A percentile compares a stretch with the other conserved stretches of the same genome.
phyloP scores from a whole-genome alignment of 2,888 invertebrate genomes.

The Oeneis ivallda region DNA sequence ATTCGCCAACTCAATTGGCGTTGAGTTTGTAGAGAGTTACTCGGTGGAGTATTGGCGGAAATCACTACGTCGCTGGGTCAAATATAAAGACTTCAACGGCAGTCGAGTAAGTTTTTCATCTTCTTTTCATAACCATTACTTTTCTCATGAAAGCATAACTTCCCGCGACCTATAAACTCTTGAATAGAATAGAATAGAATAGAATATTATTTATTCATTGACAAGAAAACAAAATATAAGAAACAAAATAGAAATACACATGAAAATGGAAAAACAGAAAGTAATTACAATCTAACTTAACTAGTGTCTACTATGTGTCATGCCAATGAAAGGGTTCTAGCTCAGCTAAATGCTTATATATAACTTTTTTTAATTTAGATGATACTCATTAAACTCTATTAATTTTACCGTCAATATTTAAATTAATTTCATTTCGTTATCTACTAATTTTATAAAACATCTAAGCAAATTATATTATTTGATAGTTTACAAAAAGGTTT shows the following conservation, averaged over 20 bases:
- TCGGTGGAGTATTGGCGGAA: constrained; percentile 90
- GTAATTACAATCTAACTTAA: no score
- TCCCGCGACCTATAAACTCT: background rate
- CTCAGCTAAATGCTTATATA: no score
- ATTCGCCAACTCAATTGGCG: constrained; percentile 94
- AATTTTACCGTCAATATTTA: background rate
- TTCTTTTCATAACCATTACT: constrained; percentile 28
- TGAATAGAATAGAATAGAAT: no score
- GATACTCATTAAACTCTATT: background rate
- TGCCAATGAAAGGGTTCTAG: no score
- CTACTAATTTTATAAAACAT: background rate
- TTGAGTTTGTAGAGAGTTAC: constrained; percentile 93
- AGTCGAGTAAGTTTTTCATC: constrained; percentile 83
- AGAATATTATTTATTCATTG: no score
- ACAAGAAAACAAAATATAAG: no score
- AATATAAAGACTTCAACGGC: constrained; percentile 89
- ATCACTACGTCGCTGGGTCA: constrained; percentile 86
- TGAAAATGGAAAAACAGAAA: no score
- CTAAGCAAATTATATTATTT: background rate
- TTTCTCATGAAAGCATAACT: constrained; percentile 13
- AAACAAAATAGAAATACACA: no score
- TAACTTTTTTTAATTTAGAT: background rate
- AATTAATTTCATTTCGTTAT: background rate
- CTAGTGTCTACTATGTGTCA: no score
- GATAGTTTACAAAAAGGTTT: background rate